Conservation (phyloP, 2,113 vertebrate species). For the Hyperopisus bebe region DNA sequence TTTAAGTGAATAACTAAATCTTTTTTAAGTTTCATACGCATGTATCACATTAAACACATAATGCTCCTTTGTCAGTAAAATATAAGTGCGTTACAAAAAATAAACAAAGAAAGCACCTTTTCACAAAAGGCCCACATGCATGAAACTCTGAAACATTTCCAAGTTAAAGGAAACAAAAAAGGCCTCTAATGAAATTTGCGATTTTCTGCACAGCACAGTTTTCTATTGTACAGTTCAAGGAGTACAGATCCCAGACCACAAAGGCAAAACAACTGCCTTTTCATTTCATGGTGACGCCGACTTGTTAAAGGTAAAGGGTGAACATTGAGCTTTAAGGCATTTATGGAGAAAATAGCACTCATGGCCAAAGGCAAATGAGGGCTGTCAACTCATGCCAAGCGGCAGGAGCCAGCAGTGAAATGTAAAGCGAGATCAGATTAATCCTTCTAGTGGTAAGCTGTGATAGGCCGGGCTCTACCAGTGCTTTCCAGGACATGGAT, state of each 20-base stretch:
- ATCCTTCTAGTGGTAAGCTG: conserved; percentile 60
- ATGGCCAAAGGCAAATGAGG: conserved; percentile 51
- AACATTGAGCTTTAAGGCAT: conserved; percentile 47
- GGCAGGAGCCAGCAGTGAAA: conserved; percentile 38
- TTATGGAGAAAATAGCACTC: conserved; percentile 47
- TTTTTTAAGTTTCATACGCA: neutral
- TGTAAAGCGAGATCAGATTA: conserved; percentile 52
- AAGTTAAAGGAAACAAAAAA: neutral
- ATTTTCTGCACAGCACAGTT: neutral
- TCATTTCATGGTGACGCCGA: conserved; percentile 50
- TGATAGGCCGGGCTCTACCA: conserved; percentile 38
- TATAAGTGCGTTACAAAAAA: neutral
- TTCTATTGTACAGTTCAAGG: conserved; percentile 4
- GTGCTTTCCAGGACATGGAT: conserved; percentile 46
- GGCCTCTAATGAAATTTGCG: neutral
- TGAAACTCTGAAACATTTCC: neutral
- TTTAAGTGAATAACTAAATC: neutral
- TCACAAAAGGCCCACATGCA: neutral
- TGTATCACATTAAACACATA: neutral
- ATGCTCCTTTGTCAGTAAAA: neutral
- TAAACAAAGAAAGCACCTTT: conserved; percentile 6
- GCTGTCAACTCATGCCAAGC: conserved; percentile 34
- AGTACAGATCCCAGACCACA: neutral
- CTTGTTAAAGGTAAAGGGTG: conserved; percentile 35
- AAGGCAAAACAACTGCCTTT: conserved; percentile 40